phyloP scores from a whole-genome alignment of 2,113 vertebrate genomes.

The Hippoglossus stenolepis region DNA sequence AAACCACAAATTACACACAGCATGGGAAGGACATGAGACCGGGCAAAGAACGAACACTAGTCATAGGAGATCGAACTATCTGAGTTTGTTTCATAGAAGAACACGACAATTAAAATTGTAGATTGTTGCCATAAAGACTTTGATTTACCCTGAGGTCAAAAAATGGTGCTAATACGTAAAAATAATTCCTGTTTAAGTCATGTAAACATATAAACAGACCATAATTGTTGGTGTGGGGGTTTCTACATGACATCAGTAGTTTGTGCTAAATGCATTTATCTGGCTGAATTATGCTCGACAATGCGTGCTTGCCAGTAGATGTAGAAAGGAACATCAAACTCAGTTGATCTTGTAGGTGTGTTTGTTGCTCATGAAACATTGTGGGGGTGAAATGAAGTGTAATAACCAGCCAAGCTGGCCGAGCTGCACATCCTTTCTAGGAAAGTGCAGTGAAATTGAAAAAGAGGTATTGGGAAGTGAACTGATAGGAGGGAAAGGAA shows the following conservation, averaged over 20 bases:
- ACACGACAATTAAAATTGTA: not conserved
- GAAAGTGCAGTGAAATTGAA: not conserved
- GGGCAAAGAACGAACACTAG: conserved; percentile 16
- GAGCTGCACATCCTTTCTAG: conserved; percentile 2
- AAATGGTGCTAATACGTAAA: not conserved
- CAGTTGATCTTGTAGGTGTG: conserved; percentile 45
- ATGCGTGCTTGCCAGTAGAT: conserved; percentile 3
- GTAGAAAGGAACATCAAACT: conserved; percentile 29
- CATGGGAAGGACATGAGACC: conserved; percentile 33
- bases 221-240: conserved; percentile 16
- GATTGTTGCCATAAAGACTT: conserved; percentile 1
- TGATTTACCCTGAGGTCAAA: not conserved
- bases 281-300: conserved; percentile 18
- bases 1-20: conserved; percentile 67
- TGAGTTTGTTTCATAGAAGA: not conserved
- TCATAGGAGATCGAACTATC: not conserved
- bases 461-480: not conserved
- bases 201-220: not conserved
- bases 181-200: conserved; percentile 8
- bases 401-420: conserved; percentile 28
- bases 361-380: conserved; percentile 39
- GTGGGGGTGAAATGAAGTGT: conserved; percentile 27
- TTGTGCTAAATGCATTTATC: conserved; percentile 22
- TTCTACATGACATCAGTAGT: conserved; percentile 12
- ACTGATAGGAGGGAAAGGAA: conserved; percentile 13